These are phyloP conservation scores for Oryzias celebensis DNA, from an alignment of 2,113 vertebrate genomes.

Conservation along the genomic window DNA sequence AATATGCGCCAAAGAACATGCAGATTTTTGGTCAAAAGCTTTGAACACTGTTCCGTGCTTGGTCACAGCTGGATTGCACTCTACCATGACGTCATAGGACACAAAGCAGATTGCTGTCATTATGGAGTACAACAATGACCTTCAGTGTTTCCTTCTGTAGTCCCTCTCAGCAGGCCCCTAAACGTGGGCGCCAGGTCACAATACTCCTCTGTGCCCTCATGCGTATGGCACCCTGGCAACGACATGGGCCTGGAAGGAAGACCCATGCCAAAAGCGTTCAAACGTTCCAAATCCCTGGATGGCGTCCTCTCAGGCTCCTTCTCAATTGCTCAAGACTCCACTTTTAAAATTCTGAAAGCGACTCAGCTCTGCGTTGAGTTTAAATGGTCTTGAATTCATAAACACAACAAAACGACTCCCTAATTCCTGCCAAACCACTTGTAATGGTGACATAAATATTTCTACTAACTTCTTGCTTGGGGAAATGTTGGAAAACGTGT, in stretches of 20 bases:
- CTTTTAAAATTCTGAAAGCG: conserved; percentile 30
- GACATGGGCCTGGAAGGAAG: conserved; percentile 41
- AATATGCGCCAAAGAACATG: conserved; percentile 1
- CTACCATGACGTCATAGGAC: conserved; percentile 58
- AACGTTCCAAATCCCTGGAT: conserved; percentile 38
- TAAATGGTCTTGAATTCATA: conserved; percentile 6
- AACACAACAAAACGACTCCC: conserved; percentile 13
- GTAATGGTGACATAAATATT: conserved; percentile 29
- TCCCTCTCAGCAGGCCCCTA: conserved; percentile 52
- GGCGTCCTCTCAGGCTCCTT: conserved; percentile 23
- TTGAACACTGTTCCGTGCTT: conserved; percentile 23
- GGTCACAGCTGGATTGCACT: conserved; percentile 62
- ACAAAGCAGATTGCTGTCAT: conserved; percentile 41
- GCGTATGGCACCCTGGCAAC: conserved; percentile 59
- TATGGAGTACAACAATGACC: conserved; percentile 59
- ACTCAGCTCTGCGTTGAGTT: conserved; percentile 37
- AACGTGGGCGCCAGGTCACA: conserved; percentile 63
- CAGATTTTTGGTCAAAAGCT: conserved; percentile 2
- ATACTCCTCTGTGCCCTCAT: conserved; percentile 64
- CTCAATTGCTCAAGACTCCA: conserved; percentile 19
- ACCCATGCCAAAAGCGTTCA: conserved; percentile 32
- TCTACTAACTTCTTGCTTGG: conserved; percentile 21
- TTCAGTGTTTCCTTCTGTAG: conserved; percentile 58
- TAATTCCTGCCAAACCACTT: neutral
- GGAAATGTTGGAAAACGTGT: conserved; percentile 27